Percentiles rank a stretch among this genome's conserved stretches.
These are phyloP conservation scores for Chamaedrilus cognettii DNA, from an alignment of 2,888 invertebrate species.

Conservation along the genomic window DNA sequence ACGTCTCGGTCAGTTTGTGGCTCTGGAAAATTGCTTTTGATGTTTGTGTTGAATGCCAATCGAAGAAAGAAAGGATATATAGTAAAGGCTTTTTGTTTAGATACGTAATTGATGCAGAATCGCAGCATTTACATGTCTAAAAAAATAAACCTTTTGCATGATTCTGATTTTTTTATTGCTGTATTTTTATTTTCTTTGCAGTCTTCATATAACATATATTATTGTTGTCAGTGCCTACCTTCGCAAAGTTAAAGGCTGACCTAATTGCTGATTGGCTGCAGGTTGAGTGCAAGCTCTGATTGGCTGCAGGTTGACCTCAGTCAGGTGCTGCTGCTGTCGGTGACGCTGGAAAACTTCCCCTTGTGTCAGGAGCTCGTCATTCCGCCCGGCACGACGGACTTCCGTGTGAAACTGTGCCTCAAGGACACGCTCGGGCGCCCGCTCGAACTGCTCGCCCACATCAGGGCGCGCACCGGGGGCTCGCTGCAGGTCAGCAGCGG, in stretches of 20 bases:
- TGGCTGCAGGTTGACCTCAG: conserved; percentile 70
- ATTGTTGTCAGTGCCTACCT: too few relatives aligned
- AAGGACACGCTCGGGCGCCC: conserved; percentile 74
- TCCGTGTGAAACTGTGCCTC: conserved; percentile 72
- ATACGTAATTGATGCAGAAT: too few relatives aligned
- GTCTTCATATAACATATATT: too few relatives aligned
- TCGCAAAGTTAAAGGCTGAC: too few relatives aligned
- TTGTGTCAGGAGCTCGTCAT: conserved; percentile 69
- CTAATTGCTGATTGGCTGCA: neutral
- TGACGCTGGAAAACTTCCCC: conserved; percentile 83
- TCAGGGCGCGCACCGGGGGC: conserved; percentile 66
- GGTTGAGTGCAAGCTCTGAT: conserved; percentile 9
- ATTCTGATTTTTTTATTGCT: too few relatives aligned
- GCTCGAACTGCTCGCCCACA: conserved; percentile 74
- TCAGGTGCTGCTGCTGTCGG: conserved; percentile 69
- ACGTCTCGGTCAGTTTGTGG: conserved; percentile 58
- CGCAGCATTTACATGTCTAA: too few relatives aligned
- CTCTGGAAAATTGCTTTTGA: too few relatives aligned
- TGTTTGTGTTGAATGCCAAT: too few relatives aligned
- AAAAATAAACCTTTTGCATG: too few relatives aligned
- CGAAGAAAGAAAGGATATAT: too few relatives aligned
- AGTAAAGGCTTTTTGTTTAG: too few relatives aligned
- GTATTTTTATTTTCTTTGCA: too few relatives aligned
- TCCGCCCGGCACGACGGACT: conserved; percentile 60
- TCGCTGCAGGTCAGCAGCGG: conserved; percentile 69